Conservation (phyloP, 92 coral and sea anemone genomes). For the Phymanthus crucifer region DNA sequence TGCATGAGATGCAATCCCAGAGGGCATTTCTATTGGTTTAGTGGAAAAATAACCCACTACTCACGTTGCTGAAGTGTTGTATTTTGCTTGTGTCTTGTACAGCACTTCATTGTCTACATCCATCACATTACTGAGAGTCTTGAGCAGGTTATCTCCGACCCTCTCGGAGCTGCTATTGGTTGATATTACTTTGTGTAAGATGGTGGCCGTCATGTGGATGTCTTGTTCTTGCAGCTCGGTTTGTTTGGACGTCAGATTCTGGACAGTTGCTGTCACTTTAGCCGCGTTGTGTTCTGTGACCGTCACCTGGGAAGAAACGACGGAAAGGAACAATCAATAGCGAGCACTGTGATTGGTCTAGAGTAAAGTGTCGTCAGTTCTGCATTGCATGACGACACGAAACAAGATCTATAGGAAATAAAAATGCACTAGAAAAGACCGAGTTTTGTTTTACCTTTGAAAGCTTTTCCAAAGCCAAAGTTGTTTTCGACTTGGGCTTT, state of each 20-base stretch:
- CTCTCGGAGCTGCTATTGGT: constrained; percentile 70
- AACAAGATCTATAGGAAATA: not conserved
- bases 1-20: too few relatives aligned
- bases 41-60: not conserved
- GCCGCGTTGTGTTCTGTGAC: constrained; percentile 75
- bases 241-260: constrained; percentile 71
- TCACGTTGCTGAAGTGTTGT: constrained; percentile 80
- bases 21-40: too few relatives aligned
- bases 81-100: constrained; percentile 60
- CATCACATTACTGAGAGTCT: constrained; percentile 92
- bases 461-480: constrained; percentile 56
- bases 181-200: constrained; percentile 77
- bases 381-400: too few relatives aligned
- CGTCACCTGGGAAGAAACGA: constrained; percentile 60
- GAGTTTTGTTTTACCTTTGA: constrained; percentile 33
- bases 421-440: not conserved
- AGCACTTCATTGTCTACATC: constrained; percentile 71
- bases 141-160: constrained; percentile 85
- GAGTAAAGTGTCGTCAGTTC: too few relatives aligned
- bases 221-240: constrained; percentile 62
- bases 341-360: too few relatives aligned
- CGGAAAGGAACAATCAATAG: not conserved
- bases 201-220: constrained; percentile 78
- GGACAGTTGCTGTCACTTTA: constrained; percentile 72
- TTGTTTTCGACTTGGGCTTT: constrained; percentile 52